Conservation (phyloP, 1,140 invertebrate species). For the Drosophila pandora region DNA sequence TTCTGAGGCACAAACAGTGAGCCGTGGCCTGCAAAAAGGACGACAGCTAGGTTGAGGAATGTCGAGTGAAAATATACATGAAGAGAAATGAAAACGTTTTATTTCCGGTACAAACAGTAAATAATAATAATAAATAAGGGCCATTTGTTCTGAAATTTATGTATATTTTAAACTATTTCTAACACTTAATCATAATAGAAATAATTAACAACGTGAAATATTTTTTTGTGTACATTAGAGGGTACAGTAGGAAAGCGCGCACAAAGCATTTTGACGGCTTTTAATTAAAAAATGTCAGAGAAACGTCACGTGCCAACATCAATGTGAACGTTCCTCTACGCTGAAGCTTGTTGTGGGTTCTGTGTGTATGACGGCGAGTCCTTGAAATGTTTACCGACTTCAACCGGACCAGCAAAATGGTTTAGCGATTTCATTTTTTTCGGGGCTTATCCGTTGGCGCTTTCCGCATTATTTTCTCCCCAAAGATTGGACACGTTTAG, state of each 20-base stretch:
- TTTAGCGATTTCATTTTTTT: conserved; percentile 41
- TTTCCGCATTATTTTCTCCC: conserved; percentile 32
- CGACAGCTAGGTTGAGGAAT: not conserved
- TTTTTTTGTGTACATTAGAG: not conserved
- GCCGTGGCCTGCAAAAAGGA: not conserved
- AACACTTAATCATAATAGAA: not conserved
- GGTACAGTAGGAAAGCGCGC: conserved; percentile 25
- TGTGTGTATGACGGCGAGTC: conserved; percentile 25
- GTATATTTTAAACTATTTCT: not conserved
- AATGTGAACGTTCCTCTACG: conserved; percentile 15
- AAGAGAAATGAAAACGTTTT: not conserved
- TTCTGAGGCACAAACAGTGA: conserved; percentile 6
- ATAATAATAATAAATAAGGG: not conserved
- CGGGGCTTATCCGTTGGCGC: conserved; percentile 39
- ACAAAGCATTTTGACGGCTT: conserved; percentile 74
- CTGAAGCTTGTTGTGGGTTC: conserved; percentile 10
- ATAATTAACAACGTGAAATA: not conserved
- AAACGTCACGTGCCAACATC: conserved; percentile 59
- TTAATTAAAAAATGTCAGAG: conserved; percentile 73
- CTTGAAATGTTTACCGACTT: conserved; percentile 47
- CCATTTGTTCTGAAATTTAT: not conserved
- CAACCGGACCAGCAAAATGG: conserved; percentile 31
- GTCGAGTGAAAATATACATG: not conserved
- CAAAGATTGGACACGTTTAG: conserved; percentile 53
- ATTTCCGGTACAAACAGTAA: not conserved